A percentile compares a stretch with the other conserved stretches of the same genome.
phyloP scores from a whole-genome alignment of 2,113 vertebrate genomes.

The Megaleporinus macrocephalus region DNA sequence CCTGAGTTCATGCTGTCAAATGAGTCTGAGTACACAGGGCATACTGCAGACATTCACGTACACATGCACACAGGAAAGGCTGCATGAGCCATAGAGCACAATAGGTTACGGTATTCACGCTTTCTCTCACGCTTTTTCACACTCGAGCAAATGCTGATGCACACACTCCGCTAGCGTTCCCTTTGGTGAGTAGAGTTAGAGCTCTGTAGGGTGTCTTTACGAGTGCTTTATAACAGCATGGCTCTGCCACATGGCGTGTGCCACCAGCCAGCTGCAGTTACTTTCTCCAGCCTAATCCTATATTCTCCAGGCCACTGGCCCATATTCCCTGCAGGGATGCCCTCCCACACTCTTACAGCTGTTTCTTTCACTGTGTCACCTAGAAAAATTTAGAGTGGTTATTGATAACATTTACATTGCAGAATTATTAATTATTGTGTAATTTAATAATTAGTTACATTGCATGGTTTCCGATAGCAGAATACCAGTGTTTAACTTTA shows the following conservation, averaged over 20 bases:
- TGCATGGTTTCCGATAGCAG: too few relatives aligned
- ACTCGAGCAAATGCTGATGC: not conserved
- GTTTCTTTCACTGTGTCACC: too few relatives aligned
- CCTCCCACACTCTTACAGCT: too few relatives aligned
- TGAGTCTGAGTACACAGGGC: conserved; percentile 26
- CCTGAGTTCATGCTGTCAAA: conserved; percentile 46
- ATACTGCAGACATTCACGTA: conserved; percentile 13
- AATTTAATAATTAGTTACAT: too few relatives aligned
- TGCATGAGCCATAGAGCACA: conserved; percentile 4
- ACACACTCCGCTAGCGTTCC: not conserved
- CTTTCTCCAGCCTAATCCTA: not conserved
- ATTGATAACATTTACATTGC: too few relatives aligned
- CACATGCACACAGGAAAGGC: conserved; percentile 27
- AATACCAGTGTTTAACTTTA: too few relatives aligned
- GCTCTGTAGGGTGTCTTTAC: conserved; percentile 7
- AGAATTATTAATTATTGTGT: too few relatives aligned
- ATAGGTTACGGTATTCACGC: not conserved
- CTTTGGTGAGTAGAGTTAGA: not conserved
- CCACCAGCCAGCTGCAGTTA: not conserved
- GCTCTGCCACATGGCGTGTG: conserved; percentile 1
- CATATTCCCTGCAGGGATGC: too few relatives aligned
- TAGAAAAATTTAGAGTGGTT: too few relatives aligned
- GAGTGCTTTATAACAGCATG: conserved; percentile 9
- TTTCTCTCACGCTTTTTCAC: not conserved
- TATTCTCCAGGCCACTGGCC: not conserved